These are phyloP conservation scores for Zoroaster sp. DNA, from an alignment of 53 echinoderm and acorn worm genomes.

Conservation along the genomic window DNA sequence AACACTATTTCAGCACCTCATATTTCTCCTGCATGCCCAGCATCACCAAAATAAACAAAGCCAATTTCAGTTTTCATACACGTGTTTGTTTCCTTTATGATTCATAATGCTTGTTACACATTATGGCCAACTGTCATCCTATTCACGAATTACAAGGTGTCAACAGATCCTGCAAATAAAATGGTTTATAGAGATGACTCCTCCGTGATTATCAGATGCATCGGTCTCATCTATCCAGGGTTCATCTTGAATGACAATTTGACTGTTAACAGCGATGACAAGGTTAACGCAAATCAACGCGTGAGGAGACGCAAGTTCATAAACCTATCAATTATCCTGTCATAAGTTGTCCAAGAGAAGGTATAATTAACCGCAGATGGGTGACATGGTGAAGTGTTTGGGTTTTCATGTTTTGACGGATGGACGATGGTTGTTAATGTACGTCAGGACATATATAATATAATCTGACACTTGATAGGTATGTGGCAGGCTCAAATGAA, in stretches of 20 bases:
- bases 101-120: not conserved
- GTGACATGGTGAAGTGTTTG: slow-evolving; percentile 24
- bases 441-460: too few relatives aligned
- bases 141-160: not conserved
- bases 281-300: slow-evolving; percentile 32
- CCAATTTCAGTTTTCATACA: not conserved
- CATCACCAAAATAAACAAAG: not conserved
- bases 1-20: too few relatives aligned
- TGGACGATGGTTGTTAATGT: too few relatives aligned
- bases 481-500: too few relatives aligned
- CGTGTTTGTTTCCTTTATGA: not conserved
- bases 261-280: slow-evolving; percentile 17
- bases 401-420: not conserved
- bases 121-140: not conserved
- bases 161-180: not conserved
- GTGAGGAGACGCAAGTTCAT: slow-evolving; percentile 11
- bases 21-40: too few relatives aligned
- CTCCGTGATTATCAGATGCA: not conserved
- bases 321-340: slow-evolving; percentile 55
- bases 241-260: not conserved
- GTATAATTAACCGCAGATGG: slow-evolving; percentile 45
- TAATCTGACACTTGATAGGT: too few relatives aligned
- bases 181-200: not conserved
- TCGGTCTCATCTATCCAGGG: not conserved
- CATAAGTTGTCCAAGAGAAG: slow-evolving; percentile 7